Base-by-base conservation (phyloP, 2,888 invertebrate species). In the Scaptomyza flava region DNA sequence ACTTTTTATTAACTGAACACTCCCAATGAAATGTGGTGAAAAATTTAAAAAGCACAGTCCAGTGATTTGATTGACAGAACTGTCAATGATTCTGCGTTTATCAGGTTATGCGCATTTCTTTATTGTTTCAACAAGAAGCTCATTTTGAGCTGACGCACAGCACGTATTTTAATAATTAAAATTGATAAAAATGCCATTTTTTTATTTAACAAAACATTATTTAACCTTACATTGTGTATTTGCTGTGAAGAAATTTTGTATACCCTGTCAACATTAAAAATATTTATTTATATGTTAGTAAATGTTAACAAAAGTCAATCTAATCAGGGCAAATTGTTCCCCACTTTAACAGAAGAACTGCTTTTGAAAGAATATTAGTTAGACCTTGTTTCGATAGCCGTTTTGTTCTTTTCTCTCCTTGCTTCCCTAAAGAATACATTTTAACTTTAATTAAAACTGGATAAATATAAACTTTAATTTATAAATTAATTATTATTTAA, bases 161-260 rank as follows among this genome's bases (percentile, higher is more conserved):
- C n/a, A 36, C 7, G 41, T 41, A 17, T 50, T 31, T 61, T 43
- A 42, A 62, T 14, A 30, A 30, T 42, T 43, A 9, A 27, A 50
- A 47, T n/a, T 43, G 30, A 14, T 43, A n/a, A 20, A 33, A 31
- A 23, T 4, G 3, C 14, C 9, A 3, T 42, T 47, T 4, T 12
- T 11, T 27, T 14, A 11, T 30, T 17, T 14, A 2, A 36, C 38
- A 3, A 14, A 43, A n/a, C 11, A 30, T 36, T 34, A 20, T 31
- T 31, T 34, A 50, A 36, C 34, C 20, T 23, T 12, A 7, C 48
- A 42, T 20, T 9, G 8, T 41, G 17, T 27, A 4, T 20, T 11
- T 34, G 9, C 14, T 12, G 8, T 17, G 41, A 33, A 36, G 17
- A 20, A 1, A n/a, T n/a, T 41, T 46, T 6, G 2, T 6, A 33